phyloP scores from a whole-genome alignment of 1,140 invertebrate genomes.

The Drosophila nigromelanica region DNA sequence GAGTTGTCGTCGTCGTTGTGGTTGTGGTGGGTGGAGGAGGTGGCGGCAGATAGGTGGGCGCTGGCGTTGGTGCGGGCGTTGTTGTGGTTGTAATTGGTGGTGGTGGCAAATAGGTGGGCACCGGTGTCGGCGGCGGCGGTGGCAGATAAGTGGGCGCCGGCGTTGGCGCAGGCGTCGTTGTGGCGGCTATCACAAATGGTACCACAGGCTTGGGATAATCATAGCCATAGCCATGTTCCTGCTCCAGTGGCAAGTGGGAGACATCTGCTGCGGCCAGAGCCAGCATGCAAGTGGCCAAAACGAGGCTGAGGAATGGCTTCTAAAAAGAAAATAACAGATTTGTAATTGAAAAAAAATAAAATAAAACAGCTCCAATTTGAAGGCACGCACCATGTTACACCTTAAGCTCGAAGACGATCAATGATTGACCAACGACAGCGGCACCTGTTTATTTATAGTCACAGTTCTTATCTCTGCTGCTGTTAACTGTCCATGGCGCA shows the following conservation, averaged over 20 bases:
- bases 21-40: conserved; percentile 25
- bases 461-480: conserved; percentile 70
- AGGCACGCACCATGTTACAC: conserved; percentile 71
- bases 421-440: conserved; percentile 60
- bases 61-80: conserved; percentile 28
- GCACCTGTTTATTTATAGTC: conserved; percentile 74
- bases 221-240: conserved; percentile 64
- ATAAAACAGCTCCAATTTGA: neutral
- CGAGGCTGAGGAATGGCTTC: conserved; percentile 48
- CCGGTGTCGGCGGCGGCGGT: conserved; percentile 40
- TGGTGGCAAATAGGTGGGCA: conserved; percentile 44
- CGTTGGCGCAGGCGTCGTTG: conserved; percentile 55
- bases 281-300: conserved; percentile 53
- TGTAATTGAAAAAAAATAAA: neutral
- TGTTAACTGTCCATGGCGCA: conserved; percentile 62
- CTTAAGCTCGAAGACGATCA: conserved; percentile 70
- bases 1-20: conserved; percentile 25
- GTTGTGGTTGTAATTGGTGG: conserved; percentile 30
- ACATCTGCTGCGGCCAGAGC: conserved; percentile 68
- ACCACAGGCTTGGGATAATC: conserved; percentile 67
- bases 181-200: conserved; percentile 60
- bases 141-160: conserved; percentile 65
- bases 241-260: conserved; percentile 62
- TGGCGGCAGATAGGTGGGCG: conserved; percentile 38
- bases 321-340: conserved; percentile 3